These are phyloP conservation scores for Choloepus hoffmanni DNA, from an alignment of 2,113 vertebrate genomes.

Conservation along the genomic window DNA sequence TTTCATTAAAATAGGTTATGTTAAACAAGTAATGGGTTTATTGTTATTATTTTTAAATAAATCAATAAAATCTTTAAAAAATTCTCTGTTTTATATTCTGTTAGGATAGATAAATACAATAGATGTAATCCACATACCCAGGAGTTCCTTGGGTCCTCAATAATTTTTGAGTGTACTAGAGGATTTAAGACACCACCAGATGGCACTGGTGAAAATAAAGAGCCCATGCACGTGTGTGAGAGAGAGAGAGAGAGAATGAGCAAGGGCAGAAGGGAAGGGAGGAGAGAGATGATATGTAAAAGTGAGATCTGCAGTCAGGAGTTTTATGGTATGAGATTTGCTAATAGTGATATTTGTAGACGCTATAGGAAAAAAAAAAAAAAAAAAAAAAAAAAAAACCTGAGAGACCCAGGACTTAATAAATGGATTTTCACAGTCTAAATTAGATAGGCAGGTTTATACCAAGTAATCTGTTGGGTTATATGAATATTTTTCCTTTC, in stretches of 20 bases:
- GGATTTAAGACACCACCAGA: constrained; percentile 70
- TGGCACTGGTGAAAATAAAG: constrained; percentile 66
- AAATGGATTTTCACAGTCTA: constrained; percentile 44
- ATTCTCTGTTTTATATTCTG: background rate
- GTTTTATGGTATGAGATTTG: constrained; percentile 33
- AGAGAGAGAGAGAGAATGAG: too few relatives aligned
- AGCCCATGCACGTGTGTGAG: background rate
- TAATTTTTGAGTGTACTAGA: background rate
- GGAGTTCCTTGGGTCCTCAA: background rate
- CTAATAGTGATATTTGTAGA: constrained; percentile 45
- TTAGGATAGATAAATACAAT: background rate
- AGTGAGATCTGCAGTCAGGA: background rate
- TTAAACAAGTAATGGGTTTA: constrained; percentile 11
- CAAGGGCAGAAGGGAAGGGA: background rate
- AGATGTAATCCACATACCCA: background rate
- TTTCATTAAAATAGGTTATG: constrained; percentile 41
- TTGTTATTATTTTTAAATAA: constrained; percentile 18
- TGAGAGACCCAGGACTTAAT: background rate
- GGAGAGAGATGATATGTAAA: background rate
- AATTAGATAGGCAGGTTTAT: constrained; percentile 55
- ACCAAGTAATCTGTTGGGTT: background rate
- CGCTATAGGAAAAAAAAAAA: background rate
- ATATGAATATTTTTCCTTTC: background rate
- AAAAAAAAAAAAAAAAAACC: background rate
- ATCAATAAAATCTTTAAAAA: background rate